Conservation (phyloP, 37 sponge, comb jelly and placozoan species). For the Bolinopsis microptera region DNA sequence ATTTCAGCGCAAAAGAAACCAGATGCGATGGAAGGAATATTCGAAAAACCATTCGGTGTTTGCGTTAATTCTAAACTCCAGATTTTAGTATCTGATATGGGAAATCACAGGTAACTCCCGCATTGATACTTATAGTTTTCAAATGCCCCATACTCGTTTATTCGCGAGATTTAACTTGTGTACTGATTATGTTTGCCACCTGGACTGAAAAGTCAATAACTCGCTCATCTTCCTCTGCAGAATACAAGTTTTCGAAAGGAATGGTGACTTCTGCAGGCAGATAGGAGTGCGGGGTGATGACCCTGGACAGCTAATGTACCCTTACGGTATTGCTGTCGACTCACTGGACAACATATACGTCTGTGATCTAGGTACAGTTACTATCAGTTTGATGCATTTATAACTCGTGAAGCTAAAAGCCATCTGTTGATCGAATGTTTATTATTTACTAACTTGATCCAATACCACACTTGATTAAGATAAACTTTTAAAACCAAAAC, state of each 20-base stretch:
- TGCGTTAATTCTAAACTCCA: conserved; percentile 17
- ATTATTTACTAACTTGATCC: no score
- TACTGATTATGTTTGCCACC: no score
- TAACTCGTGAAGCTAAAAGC: no score
- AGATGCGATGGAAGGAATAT: conserved; percentile 15
- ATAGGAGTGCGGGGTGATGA: conserved; percentile 34
- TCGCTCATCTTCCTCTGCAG: no score
- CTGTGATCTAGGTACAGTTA: conserved; percentile 33
- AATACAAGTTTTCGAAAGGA: conserved; percentile 40
- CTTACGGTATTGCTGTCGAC: conserved; percentile 51
- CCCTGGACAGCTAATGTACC: conserved; percentile 58
- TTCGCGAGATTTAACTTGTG: no score
- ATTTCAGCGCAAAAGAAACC: neutral
- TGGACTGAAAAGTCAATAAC: no score
- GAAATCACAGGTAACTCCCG: conserved; percentile 63
- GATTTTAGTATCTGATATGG: conserved; percentile 60
- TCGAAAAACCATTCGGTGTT: conserved; percentile 52
- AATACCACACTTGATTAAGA: no score
- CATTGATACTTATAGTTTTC: neutral
- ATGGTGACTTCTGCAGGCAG: conserved; percentile 28
- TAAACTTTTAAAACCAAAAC: no score
- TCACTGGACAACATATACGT: conserved; percentile 42
- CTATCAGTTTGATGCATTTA: no score
- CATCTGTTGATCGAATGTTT: no score
- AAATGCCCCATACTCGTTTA: no score